Percentiles rank a stretch among this genome's conserved stretches.
Evolutionary conservation across 2,888 invertebrate genomes (phyloP).

Genomic region (Lasioglossum calceatum): DNA sequence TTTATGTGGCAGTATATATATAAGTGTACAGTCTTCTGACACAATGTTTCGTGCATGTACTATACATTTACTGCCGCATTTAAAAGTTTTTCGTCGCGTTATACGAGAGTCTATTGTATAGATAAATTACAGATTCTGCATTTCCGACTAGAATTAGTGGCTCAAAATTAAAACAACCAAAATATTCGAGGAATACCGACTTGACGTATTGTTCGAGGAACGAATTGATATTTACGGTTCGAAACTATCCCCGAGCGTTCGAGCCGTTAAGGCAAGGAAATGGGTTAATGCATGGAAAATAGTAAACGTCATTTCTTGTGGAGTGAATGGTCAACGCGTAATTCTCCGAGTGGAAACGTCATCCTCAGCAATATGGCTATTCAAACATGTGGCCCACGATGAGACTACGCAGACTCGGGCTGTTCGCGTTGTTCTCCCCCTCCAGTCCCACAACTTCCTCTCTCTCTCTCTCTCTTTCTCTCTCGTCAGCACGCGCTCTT

Average conservation of each 20-base stretch:
- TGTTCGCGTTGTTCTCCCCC: constrained; percentile 42
- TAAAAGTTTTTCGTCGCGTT: too few species aligned
- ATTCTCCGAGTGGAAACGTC: constrained; percentile 55
- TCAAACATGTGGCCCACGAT: constrained; percentile 61
- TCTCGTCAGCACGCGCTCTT: constrained; percentile 18
- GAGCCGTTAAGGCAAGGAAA: background rate
- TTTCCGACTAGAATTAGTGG: background rate
- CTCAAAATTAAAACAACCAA: too few species aligned
- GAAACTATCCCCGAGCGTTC: background rate
- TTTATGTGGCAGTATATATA: too few species aligned
- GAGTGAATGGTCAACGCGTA: constrained; percentile 31
- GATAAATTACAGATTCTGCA: background rate
- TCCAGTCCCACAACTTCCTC: background rate
- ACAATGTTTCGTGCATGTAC: too few species aligned
- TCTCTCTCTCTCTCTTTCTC: background rate
- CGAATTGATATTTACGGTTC: background rate
- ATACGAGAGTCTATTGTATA: too few species aligned
- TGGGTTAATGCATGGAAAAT: constrained; percentile 7
- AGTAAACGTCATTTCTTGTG: constrained; percentile 10
- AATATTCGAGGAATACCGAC: background rate
- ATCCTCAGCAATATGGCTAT: constrained; percentile 61
- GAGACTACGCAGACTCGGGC: constrained; percentile 59
- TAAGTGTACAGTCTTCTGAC: too few species aligned
- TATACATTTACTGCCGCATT: too few species aligned
- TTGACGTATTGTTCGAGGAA: background rate